Evolutionary conservation across 53 echinoderm and acorn worm species (phyloP), one percentile per base, ranked within the genome.

Genomic region (Crossaster papposus): DNA sequence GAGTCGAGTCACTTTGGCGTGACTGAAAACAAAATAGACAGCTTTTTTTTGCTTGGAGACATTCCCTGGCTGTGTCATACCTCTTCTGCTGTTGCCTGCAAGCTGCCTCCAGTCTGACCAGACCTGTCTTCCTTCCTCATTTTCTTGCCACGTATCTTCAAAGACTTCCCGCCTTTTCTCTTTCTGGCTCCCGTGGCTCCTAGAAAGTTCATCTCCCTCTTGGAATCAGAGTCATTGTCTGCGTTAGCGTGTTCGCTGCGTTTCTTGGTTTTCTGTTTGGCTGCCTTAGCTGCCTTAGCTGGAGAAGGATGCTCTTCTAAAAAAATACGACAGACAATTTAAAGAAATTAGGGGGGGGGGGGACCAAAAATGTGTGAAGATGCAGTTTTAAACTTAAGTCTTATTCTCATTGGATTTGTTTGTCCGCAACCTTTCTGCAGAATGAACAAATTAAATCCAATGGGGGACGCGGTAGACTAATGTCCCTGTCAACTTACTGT

Each of bases 31-130:
- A 44, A 44, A 7, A 44, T 7, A 44, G 9, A 44, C 44, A 44
- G 6, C 44, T 5, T 9, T 9, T 44, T 44, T 44, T 1, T 44
- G 44, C 44, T 9, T 44, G 44, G 9, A 4, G 15, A 51, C 3
- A 13, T 2, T 52, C 44, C 44, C 5, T 44, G 50, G 5, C 29
- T 3, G 51, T 26, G n/a, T 3, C 89, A 58, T 65, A 95, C 95
- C 92, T 95, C 90, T 64, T 95, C 95, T n/a, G 92, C 93, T 23
- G 90, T 83, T 77, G 91, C 82, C 73, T 79, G 83, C 28, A 95
- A 79, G 54, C 83, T 80, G 31, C 36, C 78, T 18, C 75, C 62
- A 44, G 30, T 75, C 64, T 72, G 76, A 29, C 70, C 64, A 51
- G 20, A 54, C 30, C 51, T 35, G 23, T 65, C 81, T 54, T 14